A percentile compares a stretch with the other conserved stretches of the same genome.
These are phyloP conservation scores for Bryconaethiops microstoma DNA, from an alignment of 2,797 vertebrate genomes.

Conservation along the genomic window DNA sequence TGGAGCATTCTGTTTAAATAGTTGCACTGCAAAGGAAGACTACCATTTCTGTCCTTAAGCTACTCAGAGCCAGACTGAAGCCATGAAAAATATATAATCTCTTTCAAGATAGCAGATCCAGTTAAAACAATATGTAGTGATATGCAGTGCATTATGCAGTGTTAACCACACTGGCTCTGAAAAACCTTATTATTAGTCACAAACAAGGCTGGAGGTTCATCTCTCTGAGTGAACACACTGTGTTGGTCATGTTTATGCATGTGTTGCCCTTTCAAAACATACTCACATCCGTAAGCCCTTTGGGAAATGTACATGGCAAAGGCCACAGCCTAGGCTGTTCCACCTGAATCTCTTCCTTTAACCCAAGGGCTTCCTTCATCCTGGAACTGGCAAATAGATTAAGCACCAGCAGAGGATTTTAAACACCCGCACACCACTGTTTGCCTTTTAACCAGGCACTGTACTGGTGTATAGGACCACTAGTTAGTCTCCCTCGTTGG, in stretches of 20 bases:
- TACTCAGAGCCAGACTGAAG: background rate
- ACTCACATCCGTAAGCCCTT: background rate
- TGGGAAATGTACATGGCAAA: background rate
- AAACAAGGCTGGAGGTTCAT: slow-evolving; percentile 21
- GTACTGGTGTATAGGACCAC: background rate
- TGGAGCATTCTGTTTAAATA: background rate
- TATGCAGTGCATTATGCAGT: slow-evolving; percentile 11
- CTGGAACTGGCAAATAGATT: background rate
- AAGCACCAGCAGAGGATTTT: no score
- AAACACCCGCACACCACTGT: background rate
- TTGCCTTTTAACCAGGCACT: background rate
- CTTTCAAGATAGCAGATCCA: slow-evolving; percentile 12
- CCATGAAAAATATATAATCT: background rate
- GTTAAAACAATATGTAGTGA: slow-evolving; percentile 12
- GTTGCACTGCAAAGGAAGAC: background rate
- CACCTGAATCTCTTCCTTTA: background rate
- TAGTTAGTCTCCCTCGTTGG: background rate
- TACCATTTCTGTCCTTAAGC: background rate
- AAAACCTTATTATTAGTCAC: slow-evolving; percentile 2
- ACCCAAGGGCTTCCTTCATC: background rate
- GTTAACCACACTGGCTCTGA: slow-evolving; percentile 19
- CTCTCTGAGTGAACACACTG: background rate
- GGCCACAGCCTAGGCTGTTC: background rate
- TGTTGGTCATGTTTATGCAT: slow-evolving; percentile 13
- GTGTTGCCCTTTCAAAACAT: background rate